These are phyloP conservation scores for Drosophila santomea DNA, from an alignment of 1,140 invertebrate genomes.

Conservation along the genomic window DNA sequence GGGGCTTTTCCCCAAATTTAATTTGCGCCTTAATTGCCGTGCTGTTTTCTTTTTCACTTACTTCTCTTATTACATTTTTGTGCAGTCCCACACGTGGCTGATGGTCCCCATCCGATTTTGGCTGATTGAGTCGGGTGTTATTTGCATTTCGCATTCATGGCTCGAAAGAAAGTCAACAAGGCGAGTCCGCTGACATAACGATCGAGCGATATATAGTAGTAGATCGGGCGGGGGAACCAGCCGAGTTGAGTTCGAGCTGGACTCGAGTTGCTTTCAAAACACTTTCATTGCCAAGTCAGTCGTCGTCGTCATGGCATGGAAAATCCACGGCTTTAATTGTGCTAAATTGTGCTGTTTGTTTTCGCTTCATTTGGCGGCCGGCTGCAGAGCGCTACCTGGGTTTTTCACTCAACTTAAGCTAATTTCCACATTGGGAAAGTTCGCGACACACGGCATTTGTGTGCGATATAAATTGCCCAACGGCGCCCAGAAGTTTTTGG, in stretches of 20 bases:
- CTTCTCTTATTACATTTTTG: constrained; percentile 21
- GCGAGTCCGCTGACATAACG: constrained; percentile 68
- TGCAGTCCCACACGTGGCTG: constrained; percentile 43
- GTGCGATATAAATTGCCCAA: constrained; percentile 11
- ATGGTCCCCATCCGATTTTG: constrained; percentile 30
- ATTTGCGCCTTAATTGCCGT: constrained; percentile 22
- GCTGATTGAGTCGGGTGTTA: constrained; percentile 31
- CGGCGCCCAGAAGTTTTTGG: constrained; percentile 48
- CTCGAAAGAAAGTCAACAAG: constrained; percentile 78
- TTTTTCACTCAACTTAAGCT: constrained; percentile 54
- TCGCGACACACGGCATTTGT: constrained; percentile 10
- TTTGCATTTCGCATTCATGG: constrained; percentile 68
- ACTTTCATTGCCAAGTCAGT: constrained; percentile 72
- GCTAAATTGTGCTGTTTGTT: constrained; percentile 65
- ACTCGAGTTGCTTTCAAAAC: constrained; percentile 50
- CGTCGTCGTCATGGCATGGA: constrained; percentile 45
- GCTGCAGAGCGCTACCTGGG: constrained; percentile 16
- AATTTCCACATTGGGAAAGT: constrained; percentile 52
- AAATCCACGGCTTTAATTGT: constrained; percentile 72
- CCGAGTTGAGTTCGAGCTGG: neutral
- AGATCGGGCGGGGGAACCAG: neutral
- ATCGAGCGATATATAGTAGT: constrained; percentile 12
- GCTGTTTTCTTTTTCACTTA: constrained; percentile 7
- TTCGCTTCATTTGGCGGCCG: constrained; percentile 56
- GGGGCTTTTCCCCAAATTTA: constrained; percentile 35